Base-by-base conservation (phyloP, 1,140 invertebrate genomes). In the Dryas iulia region DNA sequence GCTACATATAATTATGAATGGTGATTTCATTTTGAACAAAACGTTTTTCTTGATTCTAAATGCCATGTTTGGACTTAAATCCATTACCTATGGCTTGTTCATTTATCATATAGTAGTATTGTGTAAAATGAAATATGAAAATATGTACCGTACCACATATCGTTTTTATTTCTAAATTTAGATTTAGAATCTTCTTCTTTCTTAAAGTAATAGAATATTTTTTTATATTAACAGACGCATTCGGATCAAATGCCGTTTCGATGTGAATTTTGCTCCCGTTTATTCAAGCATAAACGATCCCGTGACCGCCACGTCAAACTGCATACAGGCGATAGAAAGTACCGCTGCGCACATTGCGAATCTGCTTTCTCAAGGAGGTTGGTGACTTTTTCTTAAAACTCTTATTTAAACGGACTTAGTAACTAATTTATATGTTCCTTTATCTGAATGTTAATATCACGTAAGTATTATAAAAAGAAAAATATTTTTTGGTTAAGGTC, bases 281-380 rank as follows among this genome's bases (percentile, higher is more conserved):
- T 97, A 71, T 99, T 99, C 94, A 98, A 98, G 89, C 98, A 99
- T 93, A 98, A 99, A 88, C 94, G 98, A 12, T 98, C 97, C 68
- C 94, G 97, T 59, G 98, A 99, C 91, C 94, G 98, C 18, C 98
- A 99, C 88, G 95, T 98, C 73, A 99, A 99, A 88, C 93, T 99
- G 59, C 98, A 99, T 92, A 98, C 97, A 1, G 97, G 98, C 2
- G 97, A 98, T 89, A 95, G 97, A 85, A 97, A 98, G 91, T 98
- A 98, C 91, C 96, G 96, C 82, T 99, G 98, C 89, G 93, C 94
- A 1, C 96, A 97, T 82, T 99, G 98, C 87, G 96, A 97, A 81
- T 95, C 97, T 12, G 97, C 97, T 58, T 99, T 98, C 92, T 97
- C 97, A 23, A 95, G 98, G 92, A 98, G 96, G 97, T 97, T 92